Conservation (phyloP, 2,797 vertebrate genomes). For the Hafferia zeledoni region DNA sequence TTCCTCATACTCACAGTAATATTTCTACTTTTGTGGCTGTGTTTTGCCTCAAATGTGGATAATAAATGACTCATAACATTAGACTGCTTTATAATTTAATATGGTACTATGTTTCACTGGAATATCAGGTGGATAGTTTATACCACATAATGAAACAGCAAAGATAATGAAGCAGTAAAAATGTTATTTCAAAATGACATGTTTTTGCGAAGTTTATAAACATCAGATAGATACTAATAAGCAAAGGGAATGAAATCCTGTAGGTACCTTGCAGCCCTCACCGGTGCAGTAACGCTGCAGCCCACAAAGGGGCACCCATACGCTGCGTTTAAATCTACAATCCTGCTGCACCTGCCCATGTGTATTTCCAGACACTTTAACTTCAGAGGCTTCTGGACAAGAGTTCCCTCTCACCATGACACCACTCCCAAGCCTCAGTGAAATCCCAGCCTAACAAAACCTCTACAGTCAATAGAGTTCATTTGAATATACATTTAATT, state of each 20-base stretch:
- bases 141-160: background rate
- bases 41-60: slow-evolving; percentile 17
- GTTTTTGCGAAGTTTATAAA: slow-evolving; percentile 1
- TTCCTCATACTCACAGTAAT: background rate
- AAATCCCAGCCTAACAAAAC: background rate
- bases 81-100: background rate
- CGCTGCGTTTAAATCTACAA: background rate
- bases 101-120: background rate
- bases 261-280: background rate
- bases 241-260: background rate
- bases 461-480: background rate
- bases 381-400: slow-evolving; percentile 14
- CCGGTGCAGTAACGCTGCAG: slow-evolving; percentile 23
- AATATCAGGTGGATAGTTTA: background rate
- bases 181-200: slow-evolving; percentile 13
- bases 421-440: background rate
- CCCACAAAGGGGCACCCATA: slow-evolving; percentile 52
- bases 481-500: slow-evolving; percentile 45
- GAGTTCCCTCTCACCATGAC: background rate
- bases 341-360: background rate
- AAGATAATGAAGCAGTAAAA: background rate
- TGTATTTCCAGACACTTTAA: background rate
- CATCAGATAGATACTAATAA: slow-evolving; percentile 21
- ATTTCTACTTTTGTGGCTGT: background rate
- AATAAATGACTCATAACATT: slow-evolving; percentile 35